Evolutionary conservation across 30 jellyfish, hydroid and myxozoan species (phyloP).

Genomic region (Aurelia sp.): DNA sequence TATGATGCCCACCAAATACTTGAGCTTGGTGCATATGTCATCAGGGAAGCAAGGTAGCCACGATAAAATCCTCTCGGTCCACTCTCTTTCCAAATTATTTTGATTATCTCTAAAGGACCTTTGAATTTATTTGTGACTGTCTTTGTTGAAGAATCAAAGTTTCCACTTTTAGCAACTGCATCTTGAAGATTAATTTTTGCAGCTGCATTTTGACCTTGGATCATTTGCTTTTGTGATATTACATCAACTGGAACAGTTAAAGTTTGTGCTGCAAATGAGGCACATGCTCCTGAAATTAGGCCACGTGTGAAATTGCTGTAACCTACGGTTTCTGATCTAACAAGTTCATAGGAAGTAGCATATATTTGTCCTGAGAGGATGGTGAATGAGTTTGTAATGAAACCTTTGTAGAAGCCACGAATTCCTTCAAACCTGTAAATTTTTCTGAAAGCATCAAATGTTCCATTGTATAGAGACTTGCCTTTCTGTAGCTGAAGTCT

Average conservation of each 20-base stretch:
- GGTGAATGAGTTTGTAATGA: slow-evolving; percentile 69
- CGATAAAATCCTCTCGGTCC: slow-evolving; percentile 92
- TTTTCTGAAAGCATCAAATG: slow-evolving; percentile 86
- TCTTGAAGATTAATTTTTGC: too few species aligned
- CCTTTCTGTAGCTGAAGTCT: slow-evolving; percentile 88
- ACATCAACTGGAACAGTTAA: slow-evolving; percentile 96
- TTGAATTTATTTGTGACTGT: not conserved
- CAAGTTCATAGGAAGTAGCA: slow-evolving; percentile 84
- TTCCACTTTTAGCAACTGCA: too few species aligned
- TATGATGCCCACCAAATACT: slow-evolving; percentile 99
- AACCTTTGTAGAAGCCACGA: slow-evolving; percentile 96
- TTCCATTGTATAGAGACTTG: slow-evolving; percentile 76
- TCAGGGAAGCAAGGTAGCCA: slow-evolving; percentile 91
- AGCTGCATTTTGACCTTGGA: slow-evolving; percentile 74
- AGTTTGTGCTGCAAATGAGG: slow-evolving; percentile 96
- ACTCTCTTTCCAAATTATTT: slow-evolving; percentile 59
- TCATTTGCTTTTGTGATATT: slow-evolving; percentile 92
- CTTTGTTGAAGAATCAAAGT: too few species aligned
- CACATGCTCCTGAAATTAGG: slow-evolving; percentile 88
- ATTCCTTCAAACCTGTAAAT: slow-evolving; percentile 88
- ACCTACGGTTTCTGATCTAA: slow-evolving; percentile 63
- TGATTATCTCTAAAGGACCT: slow-evolving; percentile 62
- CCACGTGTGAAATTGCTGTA: slow-evolving; percentile 72
- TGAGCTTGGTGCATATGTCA: slow-evolving; percentile 96
- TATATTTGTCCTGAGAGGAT: slow-evolving; percentile 86